Percentiles rank a stretch among this genome's conserved stretches.
Evolutionary conservation across 2,888 invertebrate species (phyloP).

Genomic region (Phasia obesa): DNA sequence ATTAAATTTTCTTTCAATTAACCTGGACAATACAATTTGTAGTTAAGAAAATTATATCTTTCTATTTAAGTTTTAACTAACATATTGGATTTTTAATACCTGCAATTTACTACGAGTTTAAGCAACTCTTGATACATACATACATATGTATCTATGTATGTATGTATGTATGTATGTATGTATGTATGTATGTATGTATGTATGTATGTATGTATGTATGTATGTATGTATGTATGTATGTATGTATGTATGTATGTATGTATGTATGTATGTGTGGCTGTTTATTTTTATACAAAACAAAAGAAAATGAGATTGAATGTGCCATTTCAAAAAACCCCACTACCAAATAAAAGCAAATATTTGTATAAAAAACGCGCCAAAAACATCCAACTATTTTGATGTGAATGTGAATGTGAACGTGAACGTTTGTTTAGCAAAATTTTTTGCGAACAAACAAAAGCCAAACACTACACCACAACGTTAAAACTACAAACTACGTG

Average conservation of each 20-base stretch:
- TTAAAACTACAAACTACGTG: slow-evolving; percentile 48
- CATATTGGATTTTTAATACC: not conserved
- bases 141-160: not conserved
- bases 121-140: not conserved
- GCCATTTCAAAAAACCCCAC: slow-evolving; percentile 4
- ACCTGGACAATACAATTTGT: no score
- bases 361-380: slow-evolving; percentile 45
- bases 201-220: not conserved
- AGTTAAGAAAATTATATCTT: no score
- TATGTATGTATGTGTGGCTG: not conserved
- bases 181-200: not conserved
- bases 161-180: not conserved
- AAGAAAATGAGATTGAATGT: slow-evolving; percentile 1
- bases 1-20: no score
- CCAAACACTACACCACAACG: slow-evolving; percentile 17
- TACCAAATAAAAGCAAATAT: slow-evolving; percentile 26
- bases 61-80: not conserved
- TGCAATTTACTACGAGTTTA: not conserved
- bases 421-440: slow-evolving; percentile 25
- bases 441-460: slow-evolving; percentile 19
- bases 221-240: not conserved
- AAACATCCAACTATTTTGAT: slow-evolving; percentile 2
- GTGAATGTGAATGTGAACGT: slow-evolving; percentile 15
- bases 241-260: not conserved
- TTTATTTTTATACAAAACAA: not conserved